phyloP scores from a whole-genome alignment of 2,888 invertebrate genomes.

The Agelastica alni region DNA sequence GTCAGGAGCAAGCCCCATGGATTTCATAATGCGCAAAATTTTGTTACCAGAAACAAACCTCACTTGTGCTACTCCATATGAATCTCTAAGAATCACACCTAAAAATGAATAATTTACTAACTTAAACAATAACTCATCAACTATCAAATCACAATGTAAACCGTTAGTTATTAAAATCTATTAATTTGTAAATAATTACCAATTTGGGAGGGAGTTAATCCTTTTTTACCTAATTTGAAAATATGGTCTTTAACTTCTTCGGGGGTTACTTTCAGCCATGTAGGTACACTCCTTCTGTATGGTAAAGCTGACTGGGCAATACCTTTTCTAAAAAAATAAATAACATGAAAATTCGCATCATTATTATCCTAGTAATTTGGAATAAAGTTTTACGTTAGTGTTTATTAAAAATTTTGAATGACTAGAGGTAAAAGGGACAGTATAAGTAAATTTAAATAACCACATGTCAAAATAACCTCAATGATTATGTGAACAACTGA shows the following conservation, averaged over 20 bases:
- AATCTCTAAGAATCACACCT: constrained; percentile 99
- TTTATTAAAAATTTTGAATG: too few species aligned
- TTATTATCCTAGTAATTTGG: too few species aligned
- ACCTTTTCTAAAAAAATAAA: constrained; percentile 86
- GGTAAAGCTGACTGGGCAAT: constrained; percentile 99
- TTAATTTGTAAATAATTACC: constrained; percentile 75
- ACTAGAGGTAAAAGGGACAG: too few species aligned
- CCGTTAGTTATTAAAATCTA: background rate
- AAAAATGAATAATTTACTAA: too few species aligned
- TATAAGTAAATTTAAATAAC: too few species aligned
- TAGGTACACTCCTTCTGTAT: constrained; percentile 97
- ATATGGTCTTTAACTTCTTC: constrained; percentile 99
- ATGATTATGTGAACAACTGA: too few species aligned
- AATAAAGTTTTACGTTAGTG: too few species aligned
- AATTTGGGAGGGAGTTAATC: constrained; percentile 98
- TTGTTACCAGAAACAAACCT: constrained; percentile 99
- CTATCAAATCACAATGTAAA: constrained; percentile 1
- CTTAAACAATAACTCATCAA: background rate
- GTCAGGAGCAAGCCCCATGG: constrained; percentile 95
- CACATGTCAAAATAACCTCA: constrained; percentile 50
- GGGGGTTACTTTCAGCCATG: constrained; percentile 95
- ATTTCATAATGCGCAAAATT: constrained; percentile 97
- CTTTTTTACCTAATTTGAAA: constrained; percentile 97
- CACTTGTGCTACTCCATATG: constrained; percentile 98
- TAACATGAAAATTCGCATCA: too few species aligned